Percentiles rank a stretch among this genome's conserved stretches.
These are phyloP conservation scores for Pterois miles DNA, from an alignment of 2,797 vertebrate species.

Conservation along the genomic window DNA sequence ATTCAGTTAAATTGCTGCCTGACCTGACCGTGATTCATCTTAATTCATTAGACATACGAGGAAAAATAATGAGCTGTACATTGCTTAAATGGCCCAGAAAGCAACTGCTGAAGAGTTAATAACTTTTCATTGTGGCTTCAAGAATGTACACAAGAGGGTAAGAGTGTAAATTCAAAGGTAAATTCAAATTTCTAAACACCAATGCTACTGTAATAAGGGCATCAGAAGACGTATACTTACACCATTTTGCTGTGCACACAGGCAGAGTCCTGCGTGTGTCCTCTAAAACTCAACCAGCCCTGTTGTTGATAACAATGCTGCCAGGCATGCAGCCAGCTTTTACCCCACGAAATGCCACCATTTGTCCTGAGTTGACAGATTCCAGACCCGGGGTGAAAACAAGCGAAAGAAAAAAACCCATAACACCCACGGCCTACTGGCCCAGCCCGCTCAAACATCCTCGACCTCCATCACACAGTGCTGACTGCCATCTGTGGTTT, in stretches of 20 bases:
- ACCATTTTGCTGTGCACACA: slow-evolving; percentile 15
- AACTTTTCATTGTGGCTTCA: slow-evolving; percentile 24
- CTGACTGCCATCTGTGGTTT: slow-evolving; percentile 62
- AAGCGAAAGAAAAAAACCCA: slow-evolving; percentile 27
- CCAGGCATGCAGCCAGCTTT: slow-evolving; percentile 53
- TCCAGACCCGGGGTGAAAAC: slow-evolving; percentile 59
- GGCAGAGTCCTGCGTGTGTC: slow-evolving; percentile 52
- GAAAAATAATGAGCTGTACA: slow-evolving; percentile 31
- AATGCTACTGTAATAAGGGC: neutral
- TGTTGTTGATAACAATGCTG: slow-evolving; percentile 67
- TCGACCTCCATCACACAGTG: slow-evolving; percentile 55
- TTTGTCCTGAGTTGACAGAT: slow-evolving; percentile 77
- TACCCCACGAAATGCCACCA: slow-evolving; percentile 58
- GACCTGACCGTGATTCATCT: slow-evolving; percentile 47
- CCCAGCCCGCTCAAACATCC: slow-evolving; percentile 38
- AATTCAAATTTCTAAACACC: neutral
- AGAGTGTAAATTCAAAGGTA: slow-evolving; percentile 12
- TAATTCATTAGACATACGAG: slow-evolving; percentile 36
- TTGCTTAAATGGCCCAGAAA: slow-evolving; percentile 41
- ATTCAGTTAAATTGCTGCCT: slow-evolving; percentile 15
- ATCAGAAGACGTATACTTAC: neutral
- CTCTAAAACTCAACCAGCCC: slow-evolving; percentile 60
- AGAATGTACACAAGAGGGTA: slow-evolving; percentile 22
- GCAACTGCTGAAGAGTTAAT: slow-evolving; percentile 51
- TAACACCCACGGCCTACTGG: slow-evolving; percentile 36